phyloP scores from a whole-genome alignment of 2,113 vertebrate genomes.

The Syngnathus typhle region DNA sequence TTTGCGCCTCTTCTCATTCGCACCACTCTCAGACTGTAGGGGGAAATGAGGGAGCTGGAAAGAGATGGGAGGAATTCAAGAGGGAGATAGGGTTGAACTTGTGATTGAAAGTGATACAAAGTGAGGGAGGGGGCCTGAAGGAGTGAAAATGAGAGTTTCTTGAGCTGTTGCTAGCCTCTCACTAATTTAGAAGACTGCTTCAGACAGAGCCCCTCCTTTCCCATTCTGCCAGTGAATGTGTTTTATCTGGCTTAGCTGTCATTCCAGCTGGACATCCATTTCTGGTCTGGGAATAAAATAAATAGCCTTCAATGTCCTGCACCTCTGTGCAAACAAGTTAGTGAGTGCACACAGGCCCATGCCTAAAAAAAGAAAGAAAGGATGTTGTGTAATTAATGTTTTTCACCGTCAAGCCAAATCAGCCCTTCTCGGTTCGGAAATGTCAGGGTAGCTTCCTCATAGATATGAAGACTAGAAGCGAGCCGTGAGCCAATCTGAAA shows the following conservation, averaged over 20 bases:
- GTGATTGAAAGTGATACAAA: slow-evolving; percentile 63
- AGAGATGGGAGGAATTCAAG: slow-evolving; percentile 36
- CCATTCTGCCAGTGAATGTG: slow-evolving; percentile 47
- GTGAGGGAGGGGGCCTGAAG: slow-evolving; percentile 44
- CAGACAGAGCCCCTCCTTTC: slow-evolving; percentile 52
- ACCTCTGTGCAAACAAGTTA: slow-evolving; percentile 46
- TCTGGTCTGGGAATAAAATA: slow-evolving; percentile 43
- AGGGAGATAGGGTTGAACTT: slow-evolving; percentile 48
- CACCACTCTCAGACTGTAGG: slow-evolving; percentile 50
- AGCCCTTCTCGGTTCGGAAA: slow-evolving; percentile 48
- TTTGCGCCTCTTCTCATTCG: slow-evolving; percentile 46
- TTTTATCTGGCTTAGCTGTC: slow-evolving; percentile 60
- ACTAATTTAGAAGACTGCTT: slow-evolving; percentile 61
- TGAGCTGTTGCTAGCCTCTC: slow-evolving; percentile 55
- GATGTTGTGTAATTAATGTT: slow-evolving; percentile 54
- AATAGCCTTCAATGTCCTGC: slow-evolving; percentile 32
- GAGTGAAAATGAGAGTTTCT: slow-evolving; percentile 66
- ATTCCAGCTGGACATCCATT: slow-evolving; percentile 55
- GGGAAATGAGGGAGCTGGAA: slow-evolving; percentile 48
- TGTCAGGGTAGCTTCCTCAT: slow-evolving; percentile 51
- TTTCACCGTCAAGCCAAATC: slow-evolving; percentile 60
- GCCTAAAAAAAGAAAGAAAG: slow-evolving; percentile 28
- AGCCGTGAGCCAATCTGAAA: no score
- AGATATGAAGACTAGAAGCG: no score
- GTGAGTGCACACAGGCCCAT: slow-evolving; percentile 25